These are phyloP conservation scores for Morone saxatilis DNA, from an alignment of 2,113 vertebrate genomes.

Conservation along the genomic window DNA sequence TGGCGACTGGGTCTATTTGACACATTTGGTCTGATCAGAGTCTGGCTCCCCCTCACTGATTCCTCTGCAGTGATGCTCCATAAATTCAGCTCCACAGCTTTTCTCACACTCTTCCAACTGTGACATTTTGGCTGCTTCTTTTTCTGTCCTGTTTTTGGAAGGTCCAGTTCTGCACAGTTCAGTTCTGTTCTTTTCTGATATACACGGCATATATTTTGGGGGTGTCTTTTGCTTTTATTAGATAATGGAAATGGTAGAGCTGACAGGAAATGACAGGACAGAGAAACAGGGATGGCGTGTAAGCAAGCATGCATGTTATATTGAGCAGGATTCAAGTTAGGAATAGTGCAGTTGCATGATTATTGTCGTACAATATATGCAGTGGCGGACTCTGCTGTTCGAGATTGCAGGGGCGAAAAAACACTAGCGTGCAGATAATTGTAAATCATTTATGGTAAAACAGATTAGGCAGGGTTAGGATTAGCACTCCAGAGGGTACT, in stretches of 20 bases:
- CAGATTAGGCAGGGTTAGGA: no score
- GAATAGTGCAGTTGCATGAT: no score
- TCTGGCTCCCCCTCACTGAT: not conserved
- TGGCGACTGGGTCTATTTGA: not conserved
- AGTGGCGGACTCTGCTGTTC: no score
- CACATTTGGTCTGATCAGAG: slow-evolving; percentile 10
- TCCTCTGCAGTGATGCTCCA: not conserved
- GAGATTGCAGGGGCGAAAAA: no score
- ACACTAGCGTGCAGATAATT: no score
- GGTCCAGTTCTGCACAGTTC: no score
- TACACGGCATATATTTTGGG: not conserved
- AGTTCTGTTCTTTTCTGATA: not conserved
- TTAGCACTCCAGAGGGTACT: no score
- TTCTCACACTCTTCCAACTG: not conserved
- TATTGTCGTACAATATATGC: no score
- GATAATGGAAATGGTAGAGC: no score
- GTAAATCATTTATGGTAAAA: no score
- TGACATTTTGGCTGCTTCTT: not conserved
- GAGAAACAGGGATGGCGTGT: not conserved
- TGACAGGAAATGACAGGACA: no score
- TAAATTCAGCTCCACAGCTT: slow-evolving; percentile 2
- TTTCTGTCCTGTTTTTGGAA: not conserved
- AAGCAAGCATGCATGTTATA: not conserved
- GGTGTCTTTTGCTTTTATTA: no score
- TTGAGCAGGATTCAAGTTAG: not conserved